Base-by-base conservation (phyloP, 2,797 vertebrate species). In the Xiphorhynchus erythropygius region DNA sequence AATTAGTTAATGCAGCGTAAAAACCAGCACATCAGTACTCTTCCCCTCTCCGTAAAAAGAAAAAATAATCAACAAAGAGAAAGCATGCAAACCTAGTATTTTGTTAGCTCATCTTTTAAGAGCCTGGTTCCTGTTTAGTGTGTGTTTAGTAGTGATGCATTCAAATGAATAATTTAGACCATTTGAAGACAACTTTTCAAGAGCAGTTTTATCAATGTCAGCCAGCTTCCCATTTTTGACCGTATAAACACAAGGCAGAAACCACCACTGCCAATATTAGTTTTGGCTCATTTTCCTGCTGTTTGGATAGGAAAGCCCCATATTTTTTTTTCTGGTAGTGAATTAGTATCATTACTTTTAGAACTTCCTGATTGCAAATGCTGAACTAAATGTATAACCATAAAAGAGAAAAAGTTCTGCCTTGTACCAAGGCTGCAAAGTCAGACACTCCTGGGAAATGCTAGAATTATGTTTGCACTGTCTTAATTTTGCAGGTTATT, bases 131-230 rank as follows among this genome's bases (percentile, higher is more conserved):
- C 85, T 87, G 22, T 88, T 93, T 62, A 80, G 76, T 68, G 74
- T 85, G 68, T 3, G 0, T 76, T 87, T 86, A 79, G 63, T 49
- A 42, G 63, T 1, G 0, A 73, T 52, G 37, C 63, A 62, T 64
- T 87, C 70, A 60, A 56, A 76, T 90, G 52, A 91, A 88, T 95
- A 91, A 90, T 93, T 93, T 84, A 94, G 89, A 83, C 64, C 28
- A n/a, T 60, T 63, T 2, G 4, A 32, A 87, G 96, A 95, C 88
- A 97, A 60, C 74, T 94, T 88, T 49, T 84, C 55, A 86, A 84
- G 67, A 88, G 64, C 10, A 8, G 87, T 50, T 95, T 96, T 96
- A 96, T 97, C 96, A 90, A 3, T 80, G 96, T 94, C 87, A 70
- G 67, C 33, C 94, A 96, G 94, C 77, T 94, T 95, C 63, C 89